Conservation (phyloP, 2,797 vertebrate genomes). For the Poeciliopsis gracilis region DNA sequence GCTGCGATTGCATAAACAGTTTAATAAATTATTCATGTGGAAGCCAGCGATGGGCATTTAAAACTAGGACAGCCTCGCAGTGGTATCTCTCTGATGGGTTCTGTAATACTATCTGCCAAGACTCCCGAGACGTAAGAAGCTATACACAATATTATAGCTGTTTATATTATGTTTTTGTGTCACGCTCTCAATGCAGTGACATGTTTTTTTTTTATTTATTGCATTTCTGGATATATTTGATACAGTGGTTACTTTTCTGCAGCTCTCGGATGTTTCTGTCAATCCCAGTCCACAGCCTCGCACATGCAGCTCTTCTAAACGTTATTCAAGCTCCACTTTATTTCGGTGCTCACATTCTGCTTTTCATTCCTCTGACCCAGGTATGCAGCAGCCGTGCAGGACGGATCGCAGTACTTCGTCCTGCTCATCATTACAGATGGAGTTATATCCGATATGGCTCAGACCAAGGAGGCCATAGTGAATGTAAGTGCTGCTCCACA, state of each 20-base stretch:
- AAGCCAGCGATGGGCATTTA: constrained; percentile 55
- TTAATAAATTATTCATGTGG: constrained; percentile 76
- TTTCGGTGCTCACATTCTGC: constrained; percentile 5
- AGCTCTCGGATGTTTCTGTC: constrained; percentile 19
- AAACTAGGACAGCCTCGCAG: constrained; percentile 75
- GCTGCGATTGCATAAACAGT: constrained; percentile 74
- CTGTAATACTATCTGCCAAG: constrained; percentile 61
- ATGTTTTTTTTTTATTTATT: constrained; percentile 25
- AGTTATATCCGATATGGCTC: constrained; percentile 98
- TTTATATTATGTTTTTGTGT: constrained; percentile 56
- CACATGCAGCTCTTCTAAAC: constrained; percentile 1
- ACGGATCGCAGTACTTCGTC: constrained; percentile 95
- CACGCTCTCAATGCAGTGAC: constrained; percentile 16
- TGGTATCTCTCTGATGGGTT: constrained; percentile 69
- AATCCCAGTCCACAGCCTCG: constrained; percentile 3
- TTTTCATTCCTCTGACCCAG: constrained; percentile 68
- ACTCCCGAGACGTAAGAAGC: constrained; percentile 57
- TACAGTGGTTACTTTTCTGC: constrained; percentile 5
- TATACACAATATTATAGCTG: constrained; percentile 44
- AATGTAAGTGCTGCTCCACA: constrained; percentile 84
- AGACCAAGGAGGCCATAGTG: constrained; percentile 98
- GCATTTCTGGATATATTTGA: constrained; percentile 3
- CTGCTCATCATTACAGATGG: constrained; percentile 97
- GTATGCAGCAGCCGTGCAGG: constrained; percentile 87
- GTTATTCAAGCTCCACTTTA: neutral